Conservation (phyloP, 2,797 vertebrate species). For the Myioborus miniatus region DNA sequence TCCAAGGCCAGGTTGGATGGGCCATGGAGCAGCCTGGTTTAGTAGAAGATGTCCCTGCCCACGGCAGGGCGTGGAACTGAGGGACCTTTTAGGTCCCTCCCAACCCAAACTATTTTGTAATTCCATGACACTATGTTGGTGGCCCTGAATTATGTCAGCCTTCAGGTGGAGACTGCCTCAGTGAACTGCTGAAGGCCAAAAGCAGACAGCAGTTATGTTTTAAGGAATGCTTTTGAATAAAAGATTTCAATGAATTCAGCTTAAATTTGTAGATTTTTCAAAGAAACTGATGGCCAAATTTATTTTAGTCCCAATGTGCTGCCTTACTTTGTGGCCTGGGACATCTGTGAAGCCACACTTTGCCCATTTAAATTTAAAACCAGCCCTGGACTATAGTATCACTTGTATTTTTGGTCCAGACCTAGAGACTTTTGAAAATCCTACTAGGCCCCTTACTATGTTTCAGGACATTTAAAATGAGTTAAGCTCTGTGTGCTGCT, state of each 20-base stretch:
- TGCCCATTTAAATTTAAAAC: neutral
- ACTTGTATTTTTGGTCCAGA: neutral
- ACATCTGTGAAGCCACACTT: neutral
- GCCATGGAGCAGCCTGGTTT: fast-evolving
- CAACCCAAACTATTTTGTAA: neutral
- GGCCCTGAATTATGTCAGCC: fast-evolving
- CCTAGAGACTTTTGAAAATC: neutral
- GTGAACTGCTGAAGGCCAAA: neutral
- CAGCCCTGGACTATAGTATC: fast-evolving
- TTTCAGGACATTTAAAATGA: neutral
- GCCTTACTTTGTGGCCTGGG: neutral
- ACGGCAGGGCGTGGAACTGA: fast-evolving
- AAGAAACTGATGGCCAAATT: neutral
- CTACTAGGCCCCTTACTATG: fast-evolving
- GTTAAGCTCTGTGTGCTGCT: neutral
- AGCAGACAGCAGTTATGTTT: neutral
- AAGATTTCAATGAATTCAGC: neutral
- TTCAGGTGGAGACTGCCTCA: neutral
- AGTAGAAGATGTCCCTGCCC: neutral
- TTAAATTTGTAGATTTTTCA: neutral
- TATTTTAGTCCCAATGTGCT: fast-evolving
- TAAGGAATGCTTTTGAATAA: neutral
- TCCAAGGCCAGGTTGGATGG: neutral
- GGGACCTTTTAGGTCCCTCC: neutral
- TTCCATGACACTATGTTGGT: fast-evolving